Conservation (phyloP, 2,113 vertebrate genomes). For the Acrocephalus arundinaceus region DNA sequence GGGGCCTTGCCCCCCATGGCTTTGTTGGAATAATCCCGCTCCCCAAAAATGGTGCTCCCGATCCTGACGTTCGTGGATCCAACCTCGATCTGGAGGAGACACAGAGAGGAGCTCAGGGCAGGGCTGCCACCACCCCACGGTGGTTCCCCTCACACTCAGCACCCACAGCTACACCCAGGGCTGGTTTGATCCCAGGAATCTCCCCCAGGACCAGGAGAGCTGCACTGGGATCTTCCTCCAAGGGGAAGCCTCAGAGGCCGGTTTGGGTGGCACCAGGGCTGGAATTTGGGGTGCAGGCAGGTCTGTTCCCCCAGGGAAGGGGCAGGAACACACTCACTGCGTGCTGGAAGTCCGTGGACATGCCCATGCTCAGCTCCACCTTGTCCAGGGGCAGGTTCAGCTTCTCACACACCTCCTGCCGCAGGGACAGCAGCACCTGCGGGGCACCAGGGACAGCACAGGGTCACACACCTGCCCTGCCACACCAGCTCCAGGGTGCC, state of each 20-base stretch:
- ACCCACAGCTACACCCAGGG: neutral
- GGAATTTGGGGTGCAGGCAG: neutral
- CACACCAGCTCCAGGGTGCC: accelerated
- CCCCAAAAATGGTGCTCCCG: slow-evolving; percentile 95
- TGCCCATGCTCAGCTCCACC: slow-evolving; percentile 98
- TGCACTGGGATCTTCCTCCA: neutral
- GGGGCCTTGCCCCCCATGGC: slow-evolving; percentile 71
- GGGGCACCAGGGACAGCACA: neutral
- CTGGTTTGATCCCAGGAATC: neutral
- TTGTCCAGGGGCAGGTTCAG: slow-evolving; percentile 78
- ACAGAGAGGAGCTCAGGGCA: neutral
- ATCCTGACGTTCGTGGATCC: slow-evolving; percentile 93
- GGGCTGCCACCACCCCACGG: neutral
- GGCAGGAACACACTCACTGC: slow-evolving; percentile 80
- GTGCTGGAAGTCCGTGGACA: slow-evolving; percentile 95
- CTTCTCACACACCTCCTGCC: slow-evolving; percentile 84
- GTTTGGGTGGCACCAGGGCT: neutral
- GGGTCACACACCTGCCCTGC: neutral
- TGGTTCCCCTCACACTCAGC: accelerated
- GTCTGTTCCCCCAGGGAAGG: accelerated
- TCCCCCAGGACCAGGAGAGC: neutral
- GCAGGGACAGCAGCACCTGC: slow-evolving; percentile 81
- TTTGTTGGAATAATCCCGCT: slow-evolving; percentile 89
- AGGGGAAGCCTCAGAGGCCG: neutral
- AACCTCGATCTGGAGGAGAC: slow-evolving; percentile 85